phyloP scores from a whole-genome alignment of 2,888 invertebrate species.

The Trissolcus japonicus region DNA sequence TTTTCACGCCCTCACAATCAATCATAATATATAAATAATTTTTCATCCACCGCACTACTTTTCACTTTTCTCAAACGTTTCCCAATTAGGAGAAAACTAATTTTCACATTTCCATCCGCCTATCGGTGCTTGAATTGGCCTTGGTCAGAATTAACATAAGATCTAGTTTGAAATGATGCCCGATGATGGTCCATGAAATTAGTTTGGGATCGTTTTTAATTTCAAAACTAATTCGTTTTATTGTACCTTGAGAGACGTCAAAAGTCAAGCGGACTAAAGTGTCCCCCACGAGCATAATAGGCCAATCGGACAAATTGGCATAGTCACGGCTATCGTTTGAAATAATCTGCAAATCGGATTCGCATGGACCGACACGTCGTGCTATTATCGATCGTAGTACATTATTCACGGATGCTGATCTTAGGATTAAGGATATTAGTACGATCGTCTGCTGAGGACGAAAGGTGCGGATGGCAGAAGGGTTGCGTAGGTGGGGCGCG shows the following conservation, averaged over 20 bases:
- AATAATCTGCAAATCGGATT: conserved; percentile 60
- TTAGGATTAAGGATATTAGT: conserved; percentile 60
- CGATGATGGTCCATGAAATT: background rate
- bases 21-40: no score
- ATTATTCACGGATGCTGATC: conserved; percentile 60
- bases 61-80: no score
- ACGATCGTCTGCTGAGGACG: conserved; percentile 51
- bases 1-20: no score
- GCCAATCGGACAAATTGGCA: conserved; percentile 49
- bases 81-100: no score
- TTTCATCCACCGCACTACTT: no score
- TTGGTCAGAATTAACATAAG: no score
- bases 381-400: conserved; percentile 57
- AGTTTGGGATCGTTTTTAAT: conserved; percentile 1
- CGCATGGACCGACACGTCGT: conserved; percentile 56
- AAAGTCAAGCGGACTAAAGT: conserved; percentile 13
- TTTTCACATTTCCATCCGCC: no score
- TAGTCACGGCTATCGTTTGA: conserved; percentile 57
- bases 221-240: background rate
- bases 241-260: background rate
- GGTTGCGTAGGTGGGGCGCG: conserved; percentile 74
- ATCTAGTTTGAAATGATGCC: no score
- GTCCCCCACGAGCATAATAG: conserved; percentile 15
- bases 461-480: conserved; percentile 65
- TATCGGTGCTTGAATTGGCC: no score